phyloP scores from a whole-genome alignment of 2,888 invertebrate genomes.

The Ectobius pallidus region DNA sequence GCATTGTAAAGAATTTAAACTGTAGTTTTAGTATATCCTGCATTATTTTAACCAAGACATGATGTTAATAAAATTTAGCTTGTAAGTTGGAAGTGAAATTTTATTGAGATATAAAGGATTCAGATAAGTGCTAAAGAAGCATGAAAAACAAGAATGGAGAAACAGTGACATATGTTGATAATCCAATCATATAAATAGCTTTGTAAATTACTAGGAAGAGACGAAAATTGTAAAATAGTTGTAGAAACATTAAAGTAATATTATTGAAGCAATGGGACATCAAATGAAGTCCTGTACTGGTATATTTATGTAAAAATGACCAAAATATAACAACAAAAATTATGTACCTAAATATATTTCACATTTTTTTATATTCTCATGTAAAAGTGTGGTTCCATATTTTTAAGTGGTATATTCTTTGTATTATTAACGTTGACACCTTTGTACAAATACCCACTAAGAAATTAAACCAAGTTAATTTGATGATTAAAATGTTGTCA shows the following conservation, averaged over 20 bases:
- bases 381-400: conserved; percentile 17
- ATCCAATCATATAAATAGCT: too few species aligned
- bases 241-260: not conserved
- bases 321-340: not conserved
- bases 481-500: conserved; percentile 13
- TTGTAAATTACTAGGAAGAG: not conserved
- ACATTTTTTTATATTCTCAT: conserved; percentile 23
- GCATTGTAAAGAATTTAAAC: not conserved
- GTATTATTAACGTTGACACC: conserved; percentile 18
- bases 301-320: conserved; percentile 8
- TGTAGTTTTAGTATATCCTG: too few species aligned
- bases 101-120: too few species aligned
- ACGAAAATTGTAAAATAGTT: not conserved
- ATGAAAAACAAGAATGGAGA: too few species aligned
- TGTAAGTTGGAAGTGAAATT: too few species aligned
- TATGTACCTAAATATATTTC: conserved; percentile 9
- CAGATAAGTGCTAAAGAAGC: too few species aligned
- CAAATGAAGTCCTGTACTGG: not conserved
- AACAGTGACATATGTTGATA: too few species aligned
- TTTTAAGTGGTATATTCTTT: conserved; percentile 21
- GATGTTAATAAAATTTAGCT: too few species aligned
- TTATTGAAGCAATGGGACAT: not conserved
- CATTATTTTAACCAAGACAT: too few species aligned
- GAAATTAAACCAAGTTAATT: not conserved
- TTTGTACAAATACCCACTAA: conserved; percentile 19